Base-by-base conservation (phyloP, 2,888 invertebrate species). In the Nomada goodeniana region DNA sequence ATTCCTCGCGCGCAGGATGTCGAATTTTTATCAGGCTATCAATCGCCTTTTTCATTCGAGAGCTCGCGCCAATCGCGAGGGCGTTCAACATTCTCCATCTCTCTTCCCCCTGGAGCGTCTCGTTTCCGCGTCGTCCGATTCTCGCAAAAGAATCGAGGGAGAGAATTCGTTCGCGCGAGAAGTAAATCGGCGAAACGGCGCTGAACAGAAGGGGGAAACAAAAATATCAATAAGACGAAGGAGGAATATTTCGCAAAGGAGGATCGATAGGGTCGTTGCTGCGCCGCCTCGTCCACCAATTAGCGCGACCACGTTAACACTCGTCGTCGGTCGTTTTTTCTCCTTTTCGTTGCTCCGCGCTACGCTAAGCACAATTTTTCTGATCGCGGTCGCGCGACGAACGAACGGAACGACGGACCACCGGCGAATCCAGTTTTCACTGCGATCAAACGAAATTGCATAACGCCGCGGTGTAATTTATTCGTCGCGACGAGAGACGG, bases 11-110 rank as follows among this genome's bases (percentile, higher is more conserved):
- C 67, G 72, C 79, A 80, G 80, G 79, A 79, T 72, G 80, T 80
- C 79, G 79, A 80, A 80, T 80, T 80, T 80, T 79, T 78, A 80
- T 80, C 78, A 68, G 68, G 72, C 52, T 57, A 63, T 80, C 80
- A 59, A 80, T 80, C 72, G 78, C 72, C 73, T 42, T 68, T 63
- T 80, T 68, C 61, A 69, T 76, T 55, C 47, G 59, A 10, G 63
- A 20, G 59, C 61, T 52, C 57, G 11, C 29, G 44, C 76, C 69
- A 50, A 59, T 36, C 52, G 61, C 26, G 36, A n/a, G 2, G 23
- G 15, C 47, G 50, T 60, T 50, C 36, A 2, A 15, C 11, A 47
- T 53, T 63, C 63, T 57, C 47, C 55, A 70, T 53, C 36, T 0
- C 0, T 5, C 36, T 1, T 60, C 60, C 20, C 44, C n/a, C 44